Evolutionary conservation across 2,797 vertebrate species (phyloP), one percentile per base, ranked within the genome.

Genomic region (Centropyge bicolor): DNA sequence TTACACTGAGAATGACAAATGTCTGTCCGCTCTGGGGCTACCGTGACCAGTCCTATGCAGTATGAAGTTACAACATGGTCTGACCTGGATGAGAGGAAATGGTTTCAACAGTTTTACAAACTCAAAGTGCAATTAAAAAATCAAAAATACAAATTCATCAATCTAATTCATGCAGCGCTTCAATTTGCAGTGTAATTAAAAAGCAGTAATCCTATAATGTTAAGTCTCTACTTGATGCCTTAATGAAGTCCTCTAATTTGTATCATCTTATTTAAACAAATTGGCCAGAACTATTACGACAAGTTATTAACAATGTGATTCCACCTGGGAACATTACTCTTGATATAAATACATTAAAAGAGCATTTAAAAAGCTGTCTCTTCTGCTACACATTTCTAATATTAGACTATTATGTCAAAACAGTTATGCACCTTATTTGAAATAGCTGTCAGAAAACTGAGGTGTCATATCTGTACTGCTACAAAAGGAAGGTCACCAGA

Each of bases 401-500:
- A 22, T 51, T 64, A 60, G 45, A 57, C 16, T 2, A 22, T 65
- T 40, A n/a, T 24, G 5, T 38, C 27, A 16, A 20, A 66, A 46
- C 17, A 24, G n/a, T n/a, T 36, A 51, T 46, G 17, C 9, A 12
- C 27, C 38, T 41, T 17, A 11, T 46, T 55, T 16, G 12, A 24
- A 22, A 2, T 27, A 27, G 52, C 35, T 64, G 59, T 65, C n/a
- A 77, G 60, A 77, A 66, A 76, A 71, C 9, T 22, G 14, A 80
- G 49, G 74, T 68, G 40, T 74, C 66, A 79, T 57, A 59, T 75
- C 60, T 55, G 51, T 43, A 40, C 48, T 22, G 48, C 36, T 61
- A 59, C 56, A 78, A 60, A 70, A 77, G 43, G 20, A 74, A 64
- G 40, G 35, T 48, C 19, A 56, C 49, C 19, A 43, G 35, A 45